Evolutionary conservation across 64 coral and sea anemone genomes (phyloP).

Genomic region (Cladopsammia gracilis): DNA sequence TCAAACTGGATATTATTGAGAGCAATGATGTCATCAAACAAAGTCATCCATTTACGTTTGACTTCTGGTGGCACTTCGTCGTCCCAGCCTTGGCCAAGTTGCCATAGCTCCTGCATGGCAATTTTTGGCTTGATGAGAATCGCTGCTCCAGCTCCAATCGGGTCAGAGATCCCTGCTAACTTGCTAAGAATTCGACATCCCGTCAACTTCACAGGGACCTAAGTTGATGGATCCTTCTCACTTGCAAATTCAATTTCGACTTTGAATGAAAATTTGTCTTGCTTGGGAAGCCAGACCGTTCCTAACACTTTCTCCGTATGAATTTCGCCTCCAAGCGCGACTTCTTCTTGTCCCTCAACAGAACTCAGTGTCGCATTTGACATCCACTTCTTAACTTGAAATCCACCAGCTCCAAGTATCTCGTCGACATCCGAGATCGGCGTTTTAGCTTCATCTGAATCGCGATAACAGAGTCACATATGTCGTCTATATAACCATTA

Average conservation of each 20-base stretch:
- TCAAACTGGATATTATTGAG: constrained; percentile 38
- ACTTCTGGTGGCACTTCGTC: constrained; percentile 42
- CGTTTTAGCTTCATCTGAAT: constrained; percentile 1
- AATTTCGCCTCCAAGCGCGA: background rate
- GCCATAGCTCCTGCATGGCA: constrained; percentile 53
- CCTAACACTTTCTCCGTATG: constrained; percentile 49
- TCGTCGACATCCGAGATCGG: constrained; percentile 34
- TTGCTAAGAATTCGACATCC: constrained; percentile 58
- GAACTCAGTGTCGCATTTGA: background rate
- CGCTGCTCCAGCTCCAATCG: constrained; percentile 49
- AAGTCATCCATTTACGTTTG: constrained; percentile 28
- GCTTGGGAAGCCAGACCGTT: constrained; percentile 19
- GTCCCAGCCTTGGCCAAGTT: constrained; percentile 50
- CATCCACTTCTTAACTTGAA: constrained; percentile 55
- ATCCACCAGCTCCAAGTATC: constrained; percentile 45
- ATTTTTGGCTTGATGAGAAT: constrained; percentile 58
- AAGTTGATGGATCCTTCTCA: background rate
- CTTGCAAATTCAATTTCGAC: background rate
- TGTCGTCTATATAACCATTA: constrained; percentile 51
- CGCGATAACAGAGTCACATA: constrained; percentile 47
- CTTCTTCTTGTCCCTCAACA: constrained; percentile 17
- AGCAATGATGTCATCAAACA: constrained; percentile 36
- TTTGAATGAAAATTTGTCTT: constrained; percentile 43
- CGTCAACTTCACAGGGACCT: constrained; percentile 8
- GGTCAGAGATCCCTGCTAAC: constrained; percentile 56